A percentile compares a stretch with the other conserved stretches of the same genome.
Conservation (phyloP, 2,888 invertebrate genomes). For the Homarus gammarus region DNA sequence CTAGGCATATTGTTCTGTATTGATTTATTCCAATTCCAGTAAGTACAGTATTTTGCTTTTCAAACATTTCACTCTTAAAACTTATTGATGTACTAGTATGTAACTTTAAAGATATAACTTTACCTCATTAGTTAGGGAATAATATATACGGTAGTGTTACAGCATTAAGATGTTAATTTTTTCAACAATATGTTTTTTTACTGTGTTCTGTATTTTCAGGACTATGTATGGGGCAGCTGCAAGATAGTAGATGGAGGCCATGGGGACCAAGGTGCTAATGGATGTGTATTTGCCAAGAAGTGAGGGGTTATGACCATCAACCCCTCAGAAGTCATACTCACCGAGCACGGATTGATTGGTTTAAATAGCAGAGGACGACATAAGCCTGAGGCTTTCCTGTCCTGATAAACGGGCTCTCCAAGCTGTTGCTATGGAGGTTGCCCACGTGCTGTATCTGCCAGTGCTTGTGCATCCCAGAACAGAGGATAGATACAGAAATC, state of each 20-base stretch:
- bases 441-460: slow-evolving; percentile 12
- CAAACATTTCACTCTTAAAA: too few species aligned
- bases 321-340: neutral
- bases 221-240: neutral
- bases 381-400: neutral
- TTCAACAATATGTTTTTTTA: neutral
- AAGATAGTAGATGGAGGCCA: neutral
- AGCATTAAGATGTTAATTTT: too few species aligned
- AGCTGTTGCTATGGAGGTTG: slow-evolving; percentile 60
- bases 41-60: too few species aligned
- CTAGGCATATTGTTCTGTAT: too few species aligned
- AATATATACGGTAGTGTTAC: too few species aligned
- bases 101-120: too few species aligned
- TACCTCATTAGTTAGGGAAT: too few species aligned
- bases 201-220: too few species aligned
- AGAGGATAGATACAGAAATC: slow-evolving; percentile 33
- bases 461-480: slow-evolving; percentile 30
- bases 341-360: too few species aligned
- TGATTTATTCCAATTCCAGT: too few species aligned
- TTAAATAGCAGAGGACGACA: slow-evolving; percentile 16
- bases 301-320: slow-evolving; percentile 42
- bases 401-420: slow-evolving; percentile 4
- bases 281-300: slow-evolving; percentile 4
- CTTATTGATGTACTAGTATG: too few species aligned
- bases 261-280: neutral